Conservation (phyloP, 2,888 invertebrate species). For the Drosophila siamana region DNA sequence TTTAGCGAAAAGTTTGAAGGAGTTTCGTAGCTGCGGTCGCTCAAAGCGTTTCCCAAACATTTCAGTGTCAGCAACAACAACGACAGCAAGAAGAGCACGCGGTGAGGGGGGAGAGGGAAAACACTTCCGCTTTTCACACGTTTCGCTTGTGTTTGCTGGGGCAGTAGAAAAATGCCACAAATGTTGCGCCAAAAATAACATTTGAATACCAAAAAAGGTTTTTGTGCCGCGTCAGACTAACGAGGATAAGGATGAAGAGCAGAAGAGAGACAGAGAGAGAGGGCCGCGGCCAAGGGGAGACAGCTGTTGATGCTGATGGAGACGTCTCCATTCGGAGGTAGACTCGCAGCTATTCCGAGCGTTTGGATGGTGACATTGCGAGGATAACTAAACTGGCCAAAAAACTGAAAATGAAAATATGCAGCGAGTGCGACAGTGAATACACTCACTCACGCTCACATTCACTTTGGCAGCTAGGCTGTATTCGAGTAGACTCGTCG, state of each 20-base stretch:
- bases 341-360: conserved; percentile 38
- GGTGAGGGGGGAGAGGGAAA: conserved; percentile 16
- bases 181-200: conserved; percentile 74
- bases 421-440: background rate
- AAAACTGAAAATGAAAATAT: conserved; percentile 13
- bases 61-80: conserved; percentile 9
- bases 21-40: conserved; percentile 57
- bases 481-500: background rate
- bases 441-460: background rate
- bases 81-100: background rate
- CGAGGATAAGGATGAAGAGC: conserved; percentile 31
- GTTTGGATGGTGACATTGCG: conserved; percentile 38
- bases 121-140: conserved; percentile 73
- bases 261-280: too few species aligned
- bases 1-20: conserved; percentile 57
- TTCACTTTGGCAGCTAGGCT: too few species aligned
- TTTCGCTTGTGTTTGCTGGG: conserved; percentile 16
- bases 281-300: background rate
- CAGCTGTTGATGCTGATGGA: conserved; percentile 34
- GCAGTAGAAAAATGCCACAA: conserved; percentile 56
- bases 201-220: conserved; percentile 76
- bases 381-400: background rate
- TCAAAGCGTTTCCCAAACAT: conserved; percentile 47
- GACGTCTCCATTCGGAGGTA: conserved; percentile 59
- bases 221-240: conserved; percentile 62